Conservation (phyloP, 2,888 invertebrate genomes). For the Choristoneura rosaceana region DNA sequence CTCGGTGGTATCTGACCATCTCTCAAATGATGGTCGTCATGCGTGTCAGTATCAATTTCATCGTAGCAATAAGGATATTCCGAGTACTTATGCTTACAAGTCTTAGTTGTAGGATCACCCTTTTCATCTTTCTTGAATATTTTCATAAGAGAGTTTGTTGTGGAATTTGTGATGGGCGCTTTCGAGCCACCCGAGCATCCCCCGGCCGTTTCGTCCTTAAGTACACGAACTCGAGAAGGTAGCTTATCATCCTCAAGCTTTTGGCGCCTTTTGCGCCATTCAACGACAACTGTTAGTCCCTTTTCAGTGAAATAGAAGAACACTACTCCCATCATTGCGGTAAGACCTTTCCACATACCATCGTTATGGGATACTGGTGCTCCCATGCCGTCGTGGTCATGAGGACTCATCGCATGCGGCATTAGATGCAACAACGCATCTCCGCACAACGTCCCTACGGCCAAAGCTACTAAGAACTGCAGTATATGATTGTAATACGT, state of each 20-base stretch:
- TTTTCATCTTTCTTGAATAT: constrained; percentile 78
- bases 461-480: constrained; percentile 96
- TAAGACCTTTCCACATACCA: constrained; percentile 94
- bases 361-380: constrained; percentile 82
- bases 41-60: constrained; percentile 91
- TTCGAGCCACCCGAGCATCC: constrained; percentile 71
- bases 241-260: constrained; percentile 88
- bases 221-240: constrained; percentile 89
- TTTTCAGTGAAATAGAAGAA: constrained; percentile 96
- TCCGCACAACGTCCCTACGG: constrained; percentile 95
- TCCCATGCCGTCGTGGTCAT: constrained; percentile 51
- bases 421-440: constrained; percentile 96
- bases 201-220: constrained; percentile 87
- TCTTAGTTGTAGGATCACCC: constrained; percentile 84
- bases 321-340: constrained; percentile 92
- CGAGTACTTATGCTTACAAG: constrained; percentile 95
- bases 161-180: constrained; percentile 75
- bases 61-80: constrained; percentile 95
- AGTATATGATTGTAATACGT: constrained; percentile 94
- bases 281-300: constrained; percentile 90
- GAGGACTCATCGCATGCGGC: constrained; percentile 91
- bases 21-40: constrained; percentile 86
- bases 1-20: constrained; percentile 76
- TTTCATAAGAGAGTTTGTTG: constrained; percentile 72
- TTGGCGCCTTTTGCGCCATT: constrained; percentile 91